Percentiles rank a stretch among this genome's conserved stretches.
Evolutionary conservation across 2,888 invertebrate genomes (phyloP).

Genomic region (Hemaris fuciformis): DNA sequence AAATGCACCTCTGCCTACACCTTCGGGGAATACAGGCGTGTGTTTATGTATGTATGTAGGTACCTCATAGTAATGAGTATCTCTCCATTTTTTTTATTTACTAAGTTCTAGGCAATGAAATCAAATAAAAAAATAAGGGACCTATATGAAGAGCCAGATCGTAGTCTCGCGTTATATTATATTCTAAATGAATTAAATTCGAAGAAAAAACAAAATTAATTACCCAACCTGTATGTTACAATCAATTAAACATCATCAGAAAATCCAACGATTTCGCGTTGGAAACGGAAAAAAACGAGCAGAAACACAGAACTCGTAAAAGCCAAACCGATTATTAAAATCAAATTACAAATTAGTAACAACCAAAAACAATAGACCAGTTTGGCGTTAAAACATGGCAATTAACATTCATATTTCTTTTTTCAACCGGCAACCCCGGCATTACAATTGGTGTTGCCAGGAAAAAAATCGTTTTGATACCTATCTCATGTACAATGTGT

Average conservation of each 20-base stretch:
- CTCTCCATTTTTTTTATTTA: too few species aligned
- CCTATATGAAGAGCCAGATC: too few species aligned
- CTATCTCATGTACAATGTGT: constrained; percentile 14
- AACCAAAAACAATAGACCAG: constrained; percentile 58
- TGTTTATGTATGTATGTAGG: too few species aligned
- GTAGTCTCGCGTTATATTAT: too few species aligned
- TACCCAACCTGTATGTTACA: neutral
- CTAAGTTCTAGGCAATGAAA: too few species aligned
- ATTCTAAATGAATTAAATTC: too few species aligned
- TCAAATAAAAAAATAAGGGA: too few species aligned
- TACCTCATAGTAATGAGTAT: too few species aligned
- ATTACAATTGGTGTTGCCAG: constrained; percentile 16
- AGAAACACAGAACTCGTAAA: constrained; percentile 17
- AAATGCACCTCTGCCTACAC: too few species aligned
- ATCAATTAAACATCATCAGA: constrained; percentile 4
- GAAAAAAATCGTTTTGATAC: constrained; percentile 11
- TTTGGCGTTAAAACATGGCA: constrained; percentile 59
- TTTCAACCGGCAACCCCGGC: constrained; percentile 56
- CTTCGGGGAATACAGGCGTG: too few species aligned
- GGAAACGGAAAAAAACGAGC: neutral
- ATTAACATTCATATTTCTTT: constrained; percentile 74
- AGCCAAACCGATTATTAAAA: constrained; percentile 55
- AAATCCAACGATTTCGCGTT: constrained; percentile 13
- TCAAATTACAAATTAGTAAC: constrained; percentile 50
- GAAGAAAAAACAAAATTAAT: too few species aligned